Conservation (phyloP, 2,797 vertebrate species). For the Champsocephalus esox region DNA sequence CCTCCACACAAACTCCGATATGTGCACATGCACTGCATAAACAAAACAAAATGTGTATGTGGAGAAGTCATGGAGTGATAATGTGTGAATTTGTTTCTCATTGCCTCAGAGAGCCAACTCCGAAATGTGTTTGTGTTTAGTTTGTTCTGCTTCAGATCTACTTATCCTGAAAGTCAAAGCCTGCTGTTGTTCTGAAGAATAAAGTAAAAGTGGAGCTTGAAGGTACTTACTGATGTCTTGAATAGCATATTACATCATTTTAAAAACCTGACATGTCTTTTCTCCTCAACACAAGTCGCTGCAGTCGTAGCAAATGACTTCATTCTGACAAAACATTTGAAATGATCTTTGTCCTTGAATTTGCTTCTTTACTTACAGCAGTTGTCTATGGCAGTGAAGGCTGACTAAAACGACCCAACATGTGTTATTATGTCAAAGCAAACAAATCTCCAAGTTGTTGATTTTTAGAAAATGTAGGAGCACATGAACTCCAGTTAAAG, state of each 20-base stretch:
- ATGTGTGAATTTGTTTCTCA: slow-evolving; percentile 26
- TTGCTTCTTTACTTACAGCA: neutral
- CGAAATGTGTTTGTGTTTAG: neutral
- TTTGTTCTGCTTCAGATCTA: slow-evolving; percentile 21
- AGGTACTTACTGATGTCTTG: neutral
- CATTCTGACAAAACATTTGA: slow-evolving; percentile 8
- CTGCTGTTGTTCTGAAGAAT: slow-evolving; percentile 19
- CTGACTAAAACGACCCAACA: neutral
- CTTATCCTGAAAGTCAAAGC: slow-evolving; percentile 15
- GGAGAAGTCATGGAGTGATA: slow-evolving; percentile 31
- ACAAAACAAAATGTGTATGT: slow-evolving; percentile 14
- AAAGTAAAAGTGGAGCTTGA: slow-evolving; percentile 3
- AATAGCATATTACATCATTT: slow-evolving; percentile 16
- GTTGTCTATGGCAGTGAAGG: neutral
- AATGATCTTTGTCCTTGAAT: slow-evolving; percentile 30
- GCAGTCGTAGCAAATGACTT: neutral
- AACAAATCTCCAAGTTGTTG: slow-evolving; percentile 13
- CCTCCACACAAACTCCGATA: slow-evolving; percentile 36
- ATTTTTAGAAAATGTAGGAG: neutral
- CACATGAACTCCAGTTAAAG: neutral
- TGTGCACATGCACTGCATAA: slow-evolving; percentile 32
- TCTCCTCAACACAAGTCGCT: neutral
- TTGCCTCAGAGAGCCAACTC: slow-evolving; percentile 22
- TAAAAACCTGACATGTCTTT: neutral
- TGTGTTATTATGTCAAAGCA: slow-evolving; percentile 11